A percentile compares a stretch with the other conserved stretches of the same genome.
phyloP scores from a whole-genome alignment of 2,113 vertebrate species.

The Acrocephalus kingi region DNA sequence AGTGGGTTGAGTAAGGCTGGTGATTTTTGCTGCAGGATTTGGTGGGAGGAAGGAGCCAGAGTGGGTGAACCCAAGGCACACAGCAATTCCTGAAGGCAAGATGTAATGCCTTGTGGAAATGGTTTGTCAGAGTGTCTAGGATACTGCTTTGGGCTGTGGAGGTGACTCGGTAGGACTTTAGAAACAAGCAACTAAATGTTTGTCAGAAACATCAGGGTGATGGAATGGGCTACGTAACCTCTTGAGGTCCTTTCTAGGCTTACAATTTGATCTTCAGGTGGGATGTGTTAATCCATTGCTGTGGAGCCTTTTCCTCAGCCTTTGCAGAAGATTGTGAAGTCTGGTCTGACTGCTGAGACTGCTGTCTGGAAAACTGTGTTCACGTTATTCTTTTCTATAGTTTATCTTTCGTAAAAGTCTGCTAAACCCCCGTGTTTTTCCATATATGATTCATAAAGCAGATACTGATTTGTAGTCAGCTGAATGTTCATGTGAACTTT shows the following conservation, averaged over 20 bases:
- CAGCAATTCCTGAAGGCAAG: accelerated
- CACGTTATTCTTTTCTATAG: neutral
- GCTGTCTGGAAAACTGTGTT: neutral
- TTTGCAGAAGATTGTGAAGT: neutral
- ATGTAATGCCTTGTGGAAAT: accelerated
- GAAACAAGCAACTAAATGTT: neutral
- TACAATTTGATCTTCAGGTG: neutral
- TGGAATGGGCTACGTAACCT: accelerated
- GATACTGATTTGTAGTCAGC: neutral
- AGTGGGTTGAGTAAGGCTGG: neutral
- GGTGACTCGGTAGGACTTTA: neutral
- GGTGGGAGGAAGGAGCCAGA: neutral
- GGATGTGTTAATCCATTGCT: neutral
- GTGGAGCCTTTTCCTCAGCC: neutral
- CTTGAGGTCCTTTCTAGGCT: neutral
- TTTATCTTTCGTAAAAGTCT: neutral
- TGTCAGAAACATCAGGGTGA: neutral
- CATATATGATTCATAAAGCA: neutral
- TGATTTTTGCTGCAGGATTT: neutral
- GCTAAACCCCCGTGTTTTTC: neutral
- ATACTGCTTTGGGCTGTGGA: neutral
- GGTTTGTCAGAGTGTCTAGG: neutral
- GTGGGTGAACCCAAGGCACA: neutral
- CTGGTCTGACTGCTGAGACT: neutral
- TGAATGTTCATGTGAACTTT: neutral